Evolutionary conservation across 2,797 vertebrate species (phyloP).

Genomic region (Merluccius polli): DNA sequence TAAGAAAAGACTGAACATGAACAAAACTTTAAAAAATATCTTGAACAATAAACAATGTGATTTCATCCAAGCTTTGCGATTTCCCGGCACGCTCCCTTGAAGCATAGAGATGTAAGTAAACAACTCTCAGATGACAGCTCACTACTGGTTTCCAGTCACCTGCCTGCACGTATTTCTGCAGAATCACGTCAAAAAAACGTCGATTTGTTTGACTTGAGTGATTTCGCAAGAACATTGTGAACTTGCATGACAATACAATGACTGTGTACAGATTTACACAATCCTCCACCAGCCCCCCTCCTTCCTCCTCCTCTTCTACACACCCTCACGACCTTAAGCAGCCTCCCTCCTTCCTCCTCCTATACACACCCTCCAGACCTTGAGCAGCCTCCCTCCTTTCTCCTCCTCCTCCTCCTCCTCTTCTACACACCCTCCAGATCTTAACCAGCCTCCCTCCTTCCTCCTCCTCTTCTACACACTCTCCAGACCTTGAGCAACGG

Average conservation of each 20-base stretch:
- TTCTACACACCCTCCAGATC: too few species aligned
- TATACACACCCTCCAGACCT: too few species aligned
- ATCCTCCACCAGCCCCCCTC: not conserved
- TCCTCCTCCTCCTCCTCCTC: not conserved
- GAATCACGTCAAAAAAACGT: not conserved
- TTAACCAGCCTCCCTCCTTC: too few species aligned
- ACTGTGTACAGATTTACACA: not conserved
- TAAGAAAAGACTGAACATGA: not conserved
- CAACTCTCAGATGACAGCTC: too few species aligned
- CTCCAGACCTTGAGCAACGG: conserved; percentile 50
- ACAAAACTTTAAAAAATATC: not conserved
- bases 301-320: too few species aligned
- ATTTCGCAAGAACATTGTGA: not conserved
- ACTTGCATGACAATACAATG: not conserved
- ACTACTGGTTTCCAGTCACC: not conserved
- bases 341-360: too few species aligned
- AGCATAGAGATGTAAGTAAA: too few species aligned
- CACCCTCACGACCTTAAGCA: too few species aligned
- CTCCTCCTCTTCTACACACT: not conserved
- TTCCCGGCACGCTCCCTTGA: too few species aligned
- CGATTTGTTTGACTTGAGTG: not conserved
- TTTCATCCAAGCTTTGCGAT: not conserved
- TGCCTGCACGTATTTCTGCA: not conserved
- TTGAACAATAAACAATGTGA: not conserved
- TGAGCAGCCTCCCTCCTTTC: too few species aligned